phyloP scores from a whole-genome alignment of 2,113 vertebrate genomes.

The Polypterus senegalus region DNA sequence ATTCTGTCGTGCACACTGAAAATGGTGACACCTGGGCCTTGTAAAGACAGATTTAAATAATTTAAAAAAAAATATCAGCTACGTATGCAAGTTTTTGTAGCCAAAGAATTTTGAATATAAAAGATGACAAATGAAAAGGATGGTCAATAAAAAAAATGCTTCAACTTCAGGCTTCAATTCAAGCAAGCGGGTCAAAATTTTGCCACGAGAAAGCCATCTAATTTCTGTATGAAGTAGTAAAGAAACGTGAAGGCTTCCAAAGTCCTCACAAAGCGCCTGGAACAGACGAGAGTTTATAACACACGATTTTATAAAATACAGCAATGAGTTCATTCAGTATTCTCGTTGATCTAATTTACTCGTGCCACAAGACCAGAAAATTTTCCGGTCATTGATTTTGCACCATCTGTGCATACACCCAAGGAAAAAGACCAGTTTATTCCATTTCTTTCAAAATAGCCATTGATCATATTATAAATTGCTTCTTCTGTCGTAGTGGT shows the following conservation, averaged over 20 bases:
- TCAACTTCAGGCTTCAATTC: conserved; percentile 27
- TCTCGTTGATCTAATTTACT: conserved; percentile 27
- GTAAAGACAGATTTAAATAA: too few relatives aligned
- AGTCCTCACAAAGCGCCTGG: conserved; percentile 36
- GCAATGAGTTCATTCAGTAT: conserved; percentile 27
- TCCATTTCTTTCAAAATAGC: too few relatives aligned
- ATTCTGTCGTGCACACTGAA: too few relatives aligned
- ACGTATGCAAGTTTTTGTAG: conserved; percentile 35
- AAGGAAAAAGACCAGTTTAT: conserved; percentile 33
- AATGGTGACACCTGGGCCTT: too few relatives aligned
- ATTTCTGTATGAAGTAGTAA: conserved; percentile 36
- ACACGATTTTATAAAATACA: conserved; percentile 33
- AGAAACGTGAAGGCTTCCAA: conserved; percentile 33
- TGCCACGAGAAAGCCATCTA: too few relatives aligned
- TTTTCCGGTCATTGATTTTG: conserved; percentile 30
- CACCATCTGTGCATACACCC: conserved; percentile 37
- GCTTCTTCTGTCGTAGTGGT: too few relatives aligned
- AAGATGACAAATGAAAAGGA: conserved; percentile 29
- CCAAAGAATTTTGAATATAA: conserved; percentile 29
- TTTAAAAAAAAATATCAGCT: conserved; percentile 38
- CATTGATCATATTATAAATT: too few relatives aligned
- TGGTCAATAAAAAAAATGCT: conserved; percentile 30
- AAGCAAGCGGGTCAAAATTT: conserved; percentile 34
- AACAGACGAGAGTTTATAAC: conserved; percentile 30
- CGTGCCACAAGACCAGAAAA: conserved; percentile 29